phyloP scores from a whole-genome alignment of 1,140 invertebrate genomes.

The Cydia fagiglandana region DNA sequence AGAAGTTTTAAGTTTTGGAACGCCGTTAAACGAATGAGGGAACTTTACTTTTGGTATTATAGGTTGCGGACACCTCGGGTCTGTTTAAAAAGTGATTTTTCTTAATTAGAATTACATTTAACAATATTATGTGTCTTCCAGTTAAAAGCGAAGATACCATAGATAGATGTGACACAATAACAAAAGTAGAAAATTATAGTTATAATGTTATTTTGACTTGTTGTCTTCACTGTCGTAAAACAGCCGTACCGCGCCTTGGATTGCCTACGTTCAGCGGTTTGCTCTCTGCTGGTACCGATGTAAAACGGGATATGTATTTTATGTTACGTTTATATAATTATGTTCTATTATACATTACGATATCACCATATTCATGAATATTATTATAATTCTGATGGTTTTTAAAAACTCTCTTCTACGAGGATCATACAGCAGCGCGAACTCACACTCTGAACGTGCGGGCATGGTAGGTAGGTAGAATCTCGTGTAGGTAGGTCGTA shows the following conservation, averaged over 20 bases:
- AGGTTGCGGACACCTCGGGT: not conserved
- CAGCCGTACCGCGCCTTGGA: not conserved
- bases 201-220: not conserved
- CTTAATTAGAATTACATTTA: not conserved
- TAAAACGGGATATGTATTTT: not conserved
- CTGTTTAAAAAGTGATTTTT: slow-evolving; percentile 1
- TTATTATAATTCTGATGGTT: no score
- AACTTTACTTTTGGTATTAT: slow-evolving; percentile 3
- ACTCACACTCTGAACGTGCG: no score
- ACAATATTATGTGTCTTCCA: not conserved
- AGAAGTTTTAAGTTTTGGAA: not conserved
- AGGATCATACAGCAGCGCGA: no score
- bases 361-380: no score
- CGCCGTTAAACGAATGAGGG: not conserved
- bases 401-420: no score
- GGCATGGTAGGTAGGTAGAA: no score
- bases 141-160: not conserved
- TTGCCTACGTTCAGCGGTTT: not conserved
- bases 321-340: no score
- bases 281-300: not conserved
- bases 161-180: not conserved
- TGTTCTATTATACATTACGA: no score
- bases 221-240: not conserved
- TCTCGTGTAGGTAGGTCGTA: no score
- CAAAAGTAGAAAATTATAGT: not conserved